Evolutionary conservation across 2,888 invertebrate species (phyloP), one percentile per base, ranked within the genome.

Genomic region (Xylota sylvarum): DNA sequence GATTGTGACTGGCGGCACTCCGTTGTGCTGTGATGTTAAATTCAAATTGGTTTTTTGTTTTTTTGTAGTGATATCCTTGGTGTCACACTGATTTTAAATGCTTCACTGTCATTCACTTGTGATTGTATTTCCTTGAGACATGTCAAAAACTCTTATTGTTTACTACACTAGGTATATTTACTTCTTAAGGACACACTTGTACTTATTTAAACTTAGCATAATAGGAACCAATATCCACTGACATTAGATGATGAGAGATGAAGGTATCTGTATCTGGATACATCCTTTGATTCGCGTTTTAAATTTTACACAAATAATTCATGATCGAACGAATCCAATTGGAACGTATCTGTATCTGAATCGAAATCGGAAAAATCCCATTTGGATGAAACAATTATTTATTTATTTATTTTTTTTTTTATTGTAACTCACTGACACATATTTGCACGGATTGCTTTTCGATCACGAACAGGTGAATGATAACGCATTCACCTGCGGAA

Each of bases 381-480:
- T 81, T 76, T 80, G 74, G 62, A 52, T 23, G 14, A 64, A 46
- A 67, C 23, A 12, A 55, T 7, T 19, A 5, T 19, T 7, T 12
- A 32, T 7, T 6, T 27, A 43, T 23, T 43, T 27, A 40, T 30
- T 40, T 43, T 64, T 17, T 35, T 6, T 32, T 64, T 52, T 37
- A 40, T 50, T 52, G 56, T 58, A 17, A 64, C 19, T 74, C 35
- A 77, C 69, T 56, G 80, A 85, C 69, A 64, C 70, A 74, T 80
- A 62, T 62, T 14, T 23, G 58, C 64, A 69, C 58, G 73, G 19
- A 67, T 30, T 56, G 12, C 19, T 65, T 69, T 56, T 12, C 7
- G 69, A 80, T 43, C 60, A 76, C 76, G 43, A 77, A 67, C 81
- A 85, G 85, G 85, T 85, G 85, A 85, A 76, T 76, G 85, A 85